These are phyloP conservation scores for Cephus pygmeus DNA, from an alignment of 2,888 invertebrate species.

Conservation along the genomic window DNA sequence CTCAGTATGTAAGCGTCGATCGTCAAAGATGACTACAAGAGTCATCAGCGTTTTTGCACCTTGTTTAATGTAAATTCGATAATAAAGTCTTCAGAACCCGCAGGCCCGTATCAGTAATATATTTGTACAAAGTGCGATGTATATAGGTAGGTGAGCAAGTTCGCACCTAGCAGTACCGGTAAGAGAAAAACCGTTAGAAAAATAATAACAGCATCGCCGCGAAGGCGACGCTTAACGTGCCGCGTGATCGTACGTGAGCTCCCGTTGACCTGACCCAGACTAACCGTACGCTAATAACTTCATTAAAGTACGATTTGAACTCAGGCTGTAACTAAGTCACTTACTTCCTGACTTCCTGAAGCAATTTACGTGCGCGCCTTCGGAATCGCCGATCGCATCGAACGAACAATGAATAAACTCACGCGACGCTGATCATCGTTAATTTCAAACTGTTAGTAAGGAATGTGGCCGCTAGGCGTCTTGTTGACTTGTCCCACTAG, in stretches of 20 bases:
- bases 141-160: not conserved
- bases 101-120: not conserved
- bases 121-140: not conserved
- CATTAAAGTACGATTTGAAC: slow-evolving; percentile 31
- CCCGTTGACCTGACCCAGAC: slow-evolving; percentile 21
- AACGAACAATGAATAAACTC: not conserved
- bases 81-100: not conserved
- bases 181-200: slow-evolving; percentile 36
- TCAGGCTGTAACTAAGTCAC: not conserved
- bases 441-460: not conserved
- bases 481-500: not conserved
- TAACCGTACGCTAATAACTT: slow-evolving; percentile 32
- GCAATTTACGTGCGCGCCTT: not conserved
- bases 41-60: not conserved
- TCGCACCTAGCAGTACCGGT: slow-evolving; percentile 9
- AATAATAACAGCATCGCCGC: slow-evolving; percentile 25
- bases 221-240: not conserved
- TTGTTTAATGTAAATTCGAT: not conserved
- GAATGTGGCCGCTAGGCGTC: not conserved
- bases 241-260: slow-evolving; percentile 13
- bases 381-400: not conserved
- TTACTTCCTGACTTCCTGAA: not conserved
- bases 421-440: not conserved
- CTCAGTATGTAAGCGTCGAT: not conserved
- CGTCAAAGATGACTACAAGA: not conserved